A percentile compares a stretch with the other conserved stretches of the same genome.
Evolutionary conservation across 2,888 invertebrate genomes (phyloP).

Genomic region (Drosophila lutescens): DNA sequence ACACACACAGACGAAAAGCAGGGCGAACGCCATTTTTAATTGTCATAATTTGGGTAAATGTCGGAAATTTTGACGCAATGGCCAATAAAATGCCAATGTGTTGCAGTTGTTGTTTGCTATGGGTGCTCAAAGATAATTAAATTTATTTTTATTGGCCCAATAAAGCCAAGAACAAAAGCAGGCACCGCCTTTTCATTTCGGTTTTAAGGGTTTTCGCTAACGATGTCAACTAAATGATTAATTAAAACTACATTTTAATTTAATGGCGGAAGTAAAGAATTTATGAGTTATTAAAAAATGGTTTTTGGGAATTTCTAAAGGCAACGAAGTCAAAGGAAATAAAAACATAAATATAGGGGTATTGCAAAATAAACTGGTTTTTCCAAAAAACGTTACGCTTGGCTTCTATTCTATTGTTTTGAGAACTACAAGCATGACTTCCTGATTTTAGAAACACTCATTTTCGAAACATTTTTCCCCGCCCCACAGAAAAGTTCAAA

Average conservation of each 20-base stretch:
- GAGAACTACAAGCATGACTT: background rate
- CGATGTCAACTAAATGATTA: conserved; percentile 2
- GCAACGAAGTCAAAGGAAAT: background rate
- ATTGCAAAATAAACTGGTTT: background rate
- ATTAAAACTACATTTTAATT: conserved; percentile 9
- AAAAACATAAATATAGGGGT: background rate
- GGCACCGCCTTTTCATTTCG: conserved; percentile 1
- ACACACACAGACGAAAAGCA: background rate
- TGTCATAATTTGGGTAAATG: conserved; percentile 65
- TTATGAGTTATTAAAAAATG: background rate
- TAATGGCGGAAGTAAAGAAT: background rate
- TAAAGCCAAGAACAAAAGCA: conserved; percentile 30
- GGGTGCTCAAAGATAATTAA: conserved; percentile 51
- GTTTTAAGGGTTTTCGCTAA: background rate
- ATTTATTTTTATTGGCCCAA: conserved; percentile 46
- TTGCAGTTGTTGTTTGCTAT: conserved; percentile 38
- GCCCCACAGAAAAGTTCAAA: conserved; percentile 1
- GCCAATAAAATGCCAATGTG: conserved; percentile 59
- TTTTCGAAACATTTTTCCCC: background rate
- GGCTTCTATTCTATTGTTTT: background rate
- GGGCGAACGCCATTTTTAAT: conserved; percentile 50
- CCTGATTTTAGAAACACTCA: background rate
- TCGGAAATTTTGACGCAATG: conserved; percentile 45
- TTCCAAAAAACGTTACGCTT: background rate
- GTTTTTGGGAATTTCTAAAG: background rate